Evolutionary conservation across 2,797 vertebrate genomes (phyloP), one percentile per base, ranked within the genome.

Genomic region (Eulemur albifrons): DNA sequence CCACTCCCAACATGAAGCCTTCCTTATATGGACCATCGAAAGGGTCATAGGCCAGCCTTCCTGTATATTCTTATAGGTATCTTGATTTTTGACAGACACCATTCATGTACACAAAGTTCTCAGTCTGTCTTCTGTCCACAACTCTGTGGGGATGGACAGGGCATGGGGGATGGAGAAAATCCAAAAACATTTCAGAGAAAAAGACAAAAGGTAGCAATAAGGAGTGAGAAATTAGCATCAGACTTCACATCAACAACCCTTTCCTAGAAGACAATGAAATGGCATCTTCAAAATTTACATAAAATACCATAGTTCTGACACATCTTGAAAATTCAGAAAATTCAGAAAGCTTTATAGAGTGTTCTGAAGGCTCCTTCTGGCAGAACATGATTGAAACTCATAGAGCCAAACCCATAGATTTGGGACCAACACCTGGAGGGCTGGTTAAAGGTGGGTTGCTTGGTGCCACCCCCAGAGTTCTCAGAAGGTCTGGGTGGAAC

Each of bases 171-270:
- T 82, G 3, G 5, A 88, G 86, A 91, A 88, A 72, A 40, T 35
- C 13, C 43, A 67, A n/a, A 95, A 79, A 77, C 90, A 79, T 67
- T 77, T 92, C 48, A 90, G 14, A 89, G 67, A 85, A 85, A 77
- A 17, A 11, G 82, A 32, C n/a, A 50, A 12, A 50, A 1, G 17
- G 20, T 32, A 79, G 48, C 38, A 87, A 57, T 52, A 89, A 76
- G 30, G 8, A 90, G 80, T n/a, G 63, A 81, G 23, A 65, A 82
- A 25, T 67, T 79, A 87, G 38, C 20, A 45, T 82, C 54, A 81
- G 80, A 59, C 12, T 80, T 85, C 45, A 77, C 35, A 79, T 61
- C 35, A 95, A n/a, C n/a, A 85, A 52, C 15, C 7, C 14, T 27
- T 89, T 97, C 80, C 77, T 54, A 73, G 69, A 81, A 76, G 70